These are phyloP conservation scores for Crocallis elinguaria DNA, from an alignment of 2,888 invertebrate genomes.

Conservation along the genomic window DNA sequence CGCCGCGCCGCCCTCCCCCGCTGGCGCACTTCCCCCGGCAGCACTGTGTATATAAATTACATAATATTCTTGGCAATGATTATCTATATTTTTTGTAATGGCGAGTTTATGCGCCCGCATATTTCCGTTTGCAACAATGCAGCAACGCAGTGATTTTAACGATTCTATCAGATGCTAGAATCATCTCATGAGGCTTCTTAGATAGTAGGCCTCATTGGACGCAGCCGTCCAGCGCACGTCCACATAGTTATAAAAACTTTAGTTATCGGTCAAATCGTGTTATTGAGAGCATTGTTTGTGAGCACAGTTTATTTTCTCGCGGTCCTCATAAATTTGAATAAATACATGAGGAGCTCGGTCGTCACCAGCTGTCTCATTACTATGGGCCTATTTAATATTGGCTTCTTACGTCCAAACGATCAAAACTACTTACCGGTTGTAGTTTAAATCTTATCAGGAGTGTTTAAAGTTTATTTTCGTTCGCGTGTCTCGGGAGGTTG, in stretches of 20 bases:
- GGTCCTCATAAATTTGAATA: slow-evolving; percentile 63
- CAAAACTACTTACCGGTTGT: background rate
- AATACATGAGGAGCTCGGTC: slow-evolving; percentile 59
- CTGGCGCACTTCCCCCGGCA: background rate
- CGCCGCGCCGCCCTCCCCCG: too few relatives aligned
- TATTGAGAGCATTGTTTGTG: slow-evolving; percentile 22
- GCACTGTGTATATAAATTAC: background rate
- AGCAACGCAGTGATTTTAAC: too few relatives aligned
- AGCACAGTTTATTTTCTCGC: slow-evolving; percentile 53
- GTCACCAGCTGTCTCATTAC: slow-evolving; percentile 62
- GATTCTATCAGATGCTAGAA: too few relatives aligned
- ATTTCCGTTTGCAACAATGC: too few relatives aligned
- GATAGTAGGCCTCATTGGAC: too few relatives aligned
- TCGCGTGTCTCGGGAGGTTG: background rate
- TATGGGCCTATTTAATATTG: slow-evolving; percentile 69
- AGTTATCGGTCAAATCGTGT: slow-evolving; percentile 10
- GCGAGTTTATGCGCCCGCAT: too few relatives aligned
- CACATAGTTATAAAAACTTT: background rate
- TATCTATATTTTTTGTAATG: too few relatives aligned
- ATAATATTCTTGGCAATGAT: too few relatives aligned
- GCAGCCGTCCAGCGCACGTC: too few relatives aligned
- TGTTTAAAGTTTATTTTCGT: slow-evolving; percentile 5
- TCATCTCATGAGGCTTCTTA: background rate
- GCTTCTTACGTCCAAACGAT: slow-evolving; percentile 28
- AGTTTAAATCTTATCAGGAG: background rate